phyloP scores from a whole-genome alignment of 2,113 vertebrate genomes.

The Myodes glareolus region DNA sequence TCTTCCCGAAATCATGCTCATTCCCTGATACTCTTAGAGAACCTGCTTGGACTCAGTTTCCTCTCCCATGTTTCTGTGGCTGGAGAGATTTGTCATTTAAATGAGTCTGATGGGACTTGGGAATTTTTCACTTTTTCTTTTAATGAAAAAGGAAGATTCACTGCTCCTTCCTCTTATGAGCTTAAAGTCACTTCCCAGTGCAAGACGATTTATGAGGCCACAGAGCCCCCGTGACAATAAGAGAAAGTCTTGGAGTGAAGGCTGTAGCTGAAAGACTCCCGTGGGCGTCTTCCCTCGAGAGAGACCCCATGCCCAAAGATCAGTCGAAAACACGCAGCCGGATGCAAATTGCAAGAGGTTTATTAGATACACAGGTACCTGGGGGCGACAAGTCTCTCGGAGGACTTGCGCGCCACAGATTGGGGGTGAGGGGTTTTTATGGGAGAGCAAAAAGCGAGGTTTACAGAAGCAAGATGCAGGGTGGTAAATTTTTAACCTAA shows the following conservation, averaged over 20 bases:
- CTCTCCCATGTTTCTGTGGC: background rate
- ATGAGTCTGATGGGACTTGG: background rate
- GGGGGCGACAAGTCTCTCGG: no score
- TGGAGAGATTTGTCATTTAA: constrained; percentile 30
- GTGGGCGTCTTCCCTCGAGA: no score
- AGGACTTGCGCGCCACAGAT: no score
- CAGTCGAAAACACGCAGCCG: no score
- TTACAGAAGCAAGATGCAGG: no score
- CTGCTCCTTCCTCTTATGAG: background rate
- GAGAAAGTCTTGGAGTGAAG: background rate
- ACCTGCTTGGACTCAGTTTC: background rate
- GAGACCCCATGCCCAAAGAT: no score
- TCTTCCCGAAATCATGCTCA: background rate
- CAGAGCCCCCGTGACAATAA: background rate
- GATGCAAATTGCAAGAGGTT: no score
- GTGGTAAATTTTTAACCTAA: no score
- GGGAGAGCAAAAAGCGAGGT: no score
- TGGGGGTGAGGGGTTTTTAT: no score
- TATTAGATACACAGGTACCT: no score
- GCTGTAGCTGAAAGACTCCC: no score
- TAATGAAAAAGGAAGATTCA: background rate
- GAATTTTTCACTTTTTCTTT: background rate
- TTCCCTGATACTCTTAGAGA: background rate
- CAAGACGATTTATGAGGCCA: background rate
- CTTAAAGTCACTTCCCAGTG: background rate